Base-by-base conservation (phyloP, 2,797 vertebrate species). In the Hyperoplus lanceolatus region DNA sequence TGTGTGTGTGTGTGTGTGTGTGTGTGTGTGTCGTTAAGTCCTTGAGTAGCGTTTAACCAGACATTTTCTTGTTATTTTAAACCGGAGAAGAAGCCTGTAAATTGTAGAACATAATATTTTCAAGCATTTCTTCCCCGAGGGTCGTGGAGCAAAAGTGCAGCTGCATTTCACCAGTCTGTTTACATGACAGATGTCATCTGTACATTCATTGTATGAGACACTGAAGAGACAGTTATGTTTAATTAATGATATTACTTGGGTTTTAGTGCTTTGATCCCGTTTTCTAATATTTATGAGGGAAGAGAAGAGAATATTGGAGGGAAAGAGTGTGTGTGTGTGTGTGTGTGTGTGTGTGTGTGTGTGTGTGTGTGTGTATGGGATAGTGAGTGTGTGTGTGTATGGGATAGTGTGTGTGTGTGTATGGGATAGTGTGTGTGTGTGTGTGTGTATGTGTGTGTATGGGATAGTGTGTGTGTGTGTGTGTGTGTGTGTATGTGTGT, bases 231-330 rank as follows among this genome's bases (percentile, higher is more conserved):
- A 49, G 67, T 49, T 16, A 55, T 46, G 78, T 73, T 68, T 77
- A 73, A 73, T 75, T 80, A 73, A 73, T 73, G 69, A 80, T 76
- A 29, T 71, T 75, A 16, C 42, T 72, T 4, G n/a, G 77, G 70
- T 59, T 82, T 70, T 29, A 29, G 29, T 29, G 29, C 29, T 29
- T 29, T 29, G 29, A 29, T 29, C 29, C 29, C 2, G 29, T 29
- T 3, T 29, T 29, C 29, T 29, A 29, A 29, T 29, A 29, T 29
- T 29, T 29, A 56, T 8, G 18, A 18, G 59, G 21, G 21, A 83
- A 43, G 57, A 80, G 54, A 18, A 46, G 56, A 63, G 45, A 43
- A 58, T 36, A 12, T 29, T 21, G 53, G 29, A 29, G 29, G 29
- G 29, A 29, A 29, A 29, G 29, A 29, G 29, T 0, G 29, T 29